Percentiles rank a stretch among this genome's conserved stretches.
Conservation (phyloP, 1,140 invertebrate species). For the Drosophila navojoa region DNA sequence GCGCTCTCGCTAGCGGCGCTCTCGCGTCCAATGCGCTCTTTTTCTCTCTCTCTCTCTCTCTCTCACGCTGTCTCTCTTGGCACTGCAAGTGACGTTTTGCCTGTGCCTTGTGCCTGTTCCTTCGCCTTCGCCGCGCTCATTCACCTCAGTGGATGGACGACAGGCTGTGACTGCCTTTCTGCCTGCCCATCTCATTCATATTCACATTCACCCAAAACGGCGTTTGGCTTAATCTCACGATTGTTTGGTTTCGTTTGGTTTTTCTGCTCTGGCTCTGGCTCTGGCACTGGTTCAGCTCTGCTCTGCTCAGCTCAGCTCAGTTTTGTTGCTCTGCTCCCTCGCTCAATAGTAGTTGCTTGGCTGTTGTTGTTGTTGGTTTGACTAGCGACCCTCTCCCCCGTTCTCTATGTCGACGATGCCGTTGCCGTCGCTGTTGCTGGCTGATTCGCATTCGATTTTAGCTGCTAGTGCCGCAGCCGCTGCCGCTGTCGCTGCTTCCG, state of each 20-base stretch:
- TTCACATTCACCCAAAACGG: conserved; percentile 82
- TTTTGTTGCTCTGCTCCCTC: conserved; percentile 42
- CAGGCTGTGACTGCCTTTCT: conserved; percentile 48
- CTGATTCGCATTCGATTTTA: conserved; percentile 81
- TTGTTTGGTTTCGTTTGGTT: conserved; percentile 76
- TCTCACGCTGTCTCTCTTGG: conserved; percentile 38
- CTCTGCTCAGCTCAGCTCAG: conserved; percentile 28
- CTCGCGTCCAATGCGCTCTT: conserved; percentile 54
- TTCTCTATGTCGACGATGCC: conserved; percentile 44
- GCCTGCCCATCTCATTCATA: conserved; percentile 79
- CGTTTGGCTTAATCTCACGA: conserved; percentile 82
- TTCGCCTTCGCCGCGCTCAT: conserved; percentile 54
- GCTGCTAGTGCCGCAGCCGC: conserved; percentile 54
- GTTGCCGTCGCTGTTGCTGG: conserved; percentile 38
- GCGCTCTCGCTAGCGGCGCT: conserved; percentile 48
- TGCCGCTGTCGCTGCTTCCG: conserved; percentile 49
- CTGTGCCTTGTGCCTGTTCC: conserved; percentile 28
- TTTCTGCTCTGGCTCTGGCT: conserved; percentile 57
- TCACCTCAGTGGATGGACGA: conserved; percentile 66
- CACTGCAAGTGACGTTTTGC: conserved; percentile 71
- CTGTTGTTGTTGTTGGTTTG: conserved; percentile 39
- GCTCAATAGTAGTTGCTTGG: conserved; percentile 59
- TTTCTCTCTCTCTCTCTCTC: conserved; percentile 40
- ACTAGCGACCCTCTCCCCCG: conserved; percentile 56
- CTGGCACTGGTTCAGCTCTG: conserved; percentile 27